Base-by-base conservation (phyloP, 1,140 invertebrate species). In the Tribolium madens region DNA sequence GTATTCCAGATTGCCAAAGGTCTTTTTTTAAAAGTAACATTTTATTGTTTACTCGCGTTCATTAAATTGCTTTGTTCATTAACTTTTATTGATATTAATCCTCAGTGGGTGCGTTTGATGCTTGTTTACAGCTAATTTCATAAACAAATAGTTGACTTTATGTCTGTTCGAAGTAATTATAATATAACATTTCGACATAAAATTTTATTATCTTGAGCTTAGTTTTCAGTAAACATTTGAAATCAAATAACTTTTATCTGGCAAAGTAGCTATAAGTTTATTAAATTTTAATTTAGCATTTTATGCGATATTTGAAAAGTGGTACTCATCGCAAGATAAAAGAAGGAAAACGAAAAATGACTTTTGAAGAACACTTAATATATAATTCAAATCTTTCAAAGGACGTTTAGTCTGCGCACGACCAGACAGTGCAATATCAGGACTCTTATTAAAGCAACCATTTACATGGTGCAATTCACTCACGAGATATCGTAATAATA, bases 381-480 rank as follows among this genome's bases (percentile, higher is more conserved):
- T 64, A 64, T 64, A 64, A 64, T 64, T 64, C 57, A 64, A 33
- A 33, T 10, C 26, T 64, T 64, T 64, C 57, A 64, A 64, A 64
- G 57, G 57, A 64, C 57, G 36, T 64, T 64, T 26, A 64, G 26
- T 36, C 26, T 64, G 57, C 14, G 57, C 57, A 13, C 57, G 31
- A 64, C 57, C 33, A 64, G 57, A 64, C 26, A 33, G 10, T 64
- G 57, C 57, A 64, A 64, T 64, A 64, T 64, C 57, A 12, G 57
- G n/a, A 26, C 57, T 64, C 57, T 64, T 64, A 64, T 64, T 64
- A 64, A 64, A 64, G 57, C 57, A 64, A 64, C 57, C 26, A 64
- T 36, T 52, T 64, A 64, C 26, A 64, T 26, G 57, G 57, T 42
- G 57, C 57, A 64, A 64, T 14, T 33, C 57, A 21, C 52, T 57